Base-by-base conservation (phyloP, 2,888 invertebrate species). In the Andrena camellia region DNA sequence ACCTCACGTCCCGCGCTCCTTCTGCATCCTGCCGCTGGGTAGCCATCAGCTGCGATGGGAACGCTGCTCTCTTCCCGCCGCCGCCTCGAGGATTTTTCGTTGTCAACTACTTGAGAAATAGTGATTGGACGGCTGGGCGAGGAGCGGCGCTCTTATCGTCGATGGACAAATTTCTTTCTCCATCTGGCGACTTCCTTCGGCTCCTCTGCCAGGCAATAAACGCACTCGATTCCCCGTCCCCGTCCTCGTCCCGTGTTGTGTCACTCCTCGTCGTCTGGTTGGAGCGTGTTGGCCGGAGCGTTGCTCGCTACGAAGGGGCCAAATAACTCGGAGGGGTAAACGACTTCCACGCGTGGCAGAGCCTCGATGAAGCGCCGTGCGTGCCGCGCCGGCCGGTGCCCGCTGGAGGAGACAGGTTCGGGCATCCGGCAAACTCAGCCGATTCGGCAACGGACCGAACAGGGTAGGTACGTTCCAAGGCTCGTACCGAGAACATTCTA, bases 281-380 rank as follows among this genome's bases (percentile, higher is more conserved):
- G 69, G 76, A 70, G 71, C 76, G 68, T 60, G 78, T 62, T 54
- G 78, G 35, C 48, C 78, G 80, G 79, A 74, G 69, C 66, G 75
- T 76, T 75, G 78, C 70, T 73, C 76, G 80, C 75, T 71, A 60
- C 70, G 85, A 76, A 75, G 88, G 81, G 81, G 88, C 91, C 90
- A 90, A 92, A 92, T 90, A 91, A 91, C 91, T 91, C 86, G 84
- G 83, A 91, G 91, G 88, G 91, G 91, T 92, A 92, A 91, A 92
- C 89, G 91, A 92, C 91, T 90, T 90, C 89, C 84, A 86, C 88
- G 88, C 89, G 89, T 89, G 87, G 87, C 88, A 79, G 77, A 83
- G 84, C 76, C 84, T 76, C 81, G 86, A 84, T 81, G 87, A 89
- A 87, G 86, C 86, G 82, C 66, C 84, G 81, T 78, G 78, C 80